Conservation (phyloP, 2,888 invertebrate genomes). For the Andrena dorsata region DNA sequence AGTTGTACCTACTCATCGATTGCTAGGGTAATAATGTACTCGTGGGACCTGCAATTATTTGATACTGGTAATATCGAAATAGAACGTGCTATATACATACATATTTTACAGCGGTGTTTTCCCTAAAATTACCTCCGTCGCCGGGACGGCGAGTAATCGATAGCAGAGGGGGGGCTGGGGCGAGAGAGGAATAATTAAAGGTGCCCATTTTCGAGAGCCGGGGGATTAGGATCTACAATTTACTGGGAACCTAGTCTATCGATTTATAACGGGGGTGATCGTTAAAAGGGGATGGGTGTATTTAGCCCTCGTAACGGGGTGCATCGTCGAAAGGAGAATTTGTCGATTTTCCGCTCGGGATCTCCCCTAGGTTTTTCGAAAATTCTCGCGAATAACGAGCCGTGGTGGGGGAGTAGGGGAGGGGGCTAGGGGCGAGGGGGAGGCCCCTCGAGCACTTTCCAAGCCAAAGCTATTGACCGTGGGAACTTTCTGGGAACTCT, state of each 20-base stretch:
- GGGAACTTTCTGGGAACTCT: slow-evolving; percentile 84
- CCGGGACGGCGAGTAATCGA: slow-evolving; percentile 36
- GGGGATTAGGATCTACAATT: slow-evolving; percentile 25
- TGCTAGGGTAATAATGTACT: not conserved
- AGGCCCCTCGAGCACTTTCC: slow-evolving; percentile 67
- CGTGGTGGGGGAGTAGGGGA: not conserved
- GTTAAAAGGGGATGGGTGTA: not conserved
- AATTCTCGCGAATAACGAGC: slow-evolving; percentile 59
- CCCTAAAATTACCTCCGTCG: slow-evolving; percentile 23
- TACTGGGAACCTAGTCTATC: not conserved
- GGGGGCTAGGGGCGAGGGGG: slow-evolving; percentile 12
- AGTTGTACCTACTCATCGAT: too few species aligned
- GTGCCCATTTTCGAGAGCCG: slow-evolving; percentile 18
- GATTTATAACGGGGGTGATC: not conserved
- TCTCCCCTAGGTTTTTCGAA: slow-evolving; percentile 42
- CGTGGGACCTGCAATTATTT: not conserved
- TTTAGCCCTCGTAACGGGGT: slow-evolving; percentile 4
- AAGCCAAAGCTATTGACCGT: slow-evolving; percentile 83
- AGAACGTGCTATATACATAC: not conserved
- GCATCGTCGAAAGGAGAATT: not conserved
- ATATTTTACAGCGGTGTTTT: slow-evolving; percentile 14
- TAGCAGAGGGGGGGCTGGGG: slow-evolving; percentile 9
- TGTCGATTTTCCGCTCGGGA: slow-evolving; percentile 18
- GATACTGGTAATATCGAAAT: not conserved
- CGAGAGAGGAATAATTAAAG: slow-evolving; percentile 34